A percentile compares a stretch with the other conserved stretches of the same genome.
Evolutionary conservation across 2,797 vertebrate genomes (phyloP).

Genomic region (Acridotheres tristis): DNA sequence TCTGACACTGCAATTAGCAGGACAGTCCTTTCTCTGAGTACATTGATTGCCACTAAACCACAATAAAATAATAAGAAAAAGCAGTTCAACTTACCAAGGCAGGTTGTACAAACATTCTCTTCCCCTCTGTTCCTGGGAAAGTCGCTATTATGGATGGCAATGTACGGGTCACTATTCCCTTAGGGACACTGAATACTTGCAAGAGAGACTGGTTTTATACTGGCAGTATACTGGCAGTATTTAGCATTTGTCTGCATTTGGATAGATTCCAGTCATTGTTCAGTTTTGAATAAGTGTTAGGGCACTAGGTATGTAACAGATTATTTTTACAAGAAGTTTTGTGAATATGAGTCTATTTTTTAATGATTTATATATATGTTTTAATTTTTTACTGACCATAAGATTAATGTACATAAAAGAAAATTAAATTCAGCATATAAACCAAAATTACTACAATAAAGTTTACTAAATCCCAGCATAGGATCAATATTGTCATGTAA

Average conservation of each 20-base stretch:
- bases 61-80: slow-evolving; percentile 36
- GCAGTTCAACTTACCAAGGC: slow-evolving; percentile 26
- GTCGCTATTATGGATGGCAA: slow-evolving; percentile 12
- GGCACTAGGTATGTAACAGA: not conserved
- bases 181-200: slow-evolving; percentile 41
- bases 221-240: slow-evolving; percentile 34
- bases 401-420: not conserved
- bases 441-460: not conserved
- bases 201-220: slow-evolving; percentile 55
- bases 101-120: slow-evolving; percentile 49
- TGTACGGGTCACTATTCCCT: slow-evolving; percentile 43
- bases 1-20: not conserved
- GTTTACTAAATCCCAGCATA: not conserved
- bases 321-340: not conserved
- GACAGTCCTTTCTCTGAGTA: not conserved
- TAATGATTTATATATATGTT: not conserved
- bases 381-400: not conserved
- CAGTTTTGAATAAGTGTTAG: slow-evolving; percentile 36
- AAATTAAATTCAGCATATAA: not conserved
- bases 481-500: not conserved
- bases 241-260: slow-evolving; percentile 46
- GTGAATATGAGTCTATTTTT: not conserved
- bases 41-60: not conserved
- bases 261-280: slow-evolving; percentile 64
- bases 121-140: slow-evolving; percentile 45